Conservation (phyloP, 2,797 vertebrate species). For the Triplophysa yarkandensis region DNA sequence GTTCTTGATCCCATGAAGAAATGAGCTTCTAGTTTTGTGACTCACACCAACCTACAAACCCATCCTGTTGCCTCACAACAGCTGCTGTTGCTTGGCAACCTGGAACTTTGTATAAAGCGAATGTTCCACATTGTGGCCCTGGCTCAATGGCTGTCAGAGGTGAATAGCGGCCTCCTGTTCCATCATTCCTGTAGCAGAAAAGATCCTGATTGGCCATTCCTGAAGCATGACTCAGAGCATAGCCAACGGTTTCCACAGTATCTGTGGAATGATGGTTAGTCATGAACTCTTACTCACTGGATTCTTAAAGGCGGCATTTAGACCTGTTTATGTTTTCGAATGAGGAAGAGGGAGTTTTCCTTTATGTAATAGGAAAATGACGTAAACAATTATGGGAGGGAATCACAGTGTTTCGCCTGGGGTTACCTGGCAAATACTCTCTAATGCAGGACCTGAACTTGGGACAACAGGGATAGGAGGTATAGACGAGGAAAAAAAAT, state of each 20-base stretch:
- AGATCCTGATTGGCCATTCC: slow-evolving; percentile 58
- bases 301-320: slow-evolving; percentile 1
- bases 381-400: slow-evolving; percentile 2
- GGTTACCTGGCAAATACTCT: slow-evolving; percentile 8
- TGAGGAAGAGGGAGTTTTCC: slow-evolving; percentile 18
- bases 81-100: slow-evolving; percentile 53
- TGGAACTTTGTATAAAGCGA: slow-evolving; percentile 42
- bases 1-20: slow-evolving; percentile 23
- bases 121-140: slow-evolving; percentile 57
- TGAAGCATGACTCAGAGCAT: slow-evolving; percentile 44
- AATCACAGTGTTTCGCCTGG: slow-evolving; percentile 37
- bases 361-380: slow-evolving; percentile 20
- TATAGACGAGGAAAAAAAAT: slow-evolving; percentile 30
- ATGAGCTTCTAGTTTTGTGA: slow-evolving; percentile 40
- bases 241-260: slow-evolving; percentile 40
- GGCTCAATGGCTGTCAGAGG: slow-evolving; percentile 62
- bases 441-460: background rate
- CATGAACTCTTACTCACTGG: slow-evolving; percentile 32
- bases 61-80: slow-evolving; percentile 50
- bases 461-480: background rate
- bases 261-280: slow-evolving; percentile 48
- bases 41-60: slow-evolving; percentile 34
- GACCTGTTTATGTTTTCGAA: slow-evolving; percentile 37
- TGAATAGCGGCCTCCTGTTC: slow-evolving; percentile 43
- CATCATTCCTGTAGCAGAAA: slow-evolving; percentile 26